A percentile compares a stretch with the other conserved stretches of the same genome.
Conservation (phyloP, 2,113 vertebrate species). For the Colossoma macropomum region DNA sequence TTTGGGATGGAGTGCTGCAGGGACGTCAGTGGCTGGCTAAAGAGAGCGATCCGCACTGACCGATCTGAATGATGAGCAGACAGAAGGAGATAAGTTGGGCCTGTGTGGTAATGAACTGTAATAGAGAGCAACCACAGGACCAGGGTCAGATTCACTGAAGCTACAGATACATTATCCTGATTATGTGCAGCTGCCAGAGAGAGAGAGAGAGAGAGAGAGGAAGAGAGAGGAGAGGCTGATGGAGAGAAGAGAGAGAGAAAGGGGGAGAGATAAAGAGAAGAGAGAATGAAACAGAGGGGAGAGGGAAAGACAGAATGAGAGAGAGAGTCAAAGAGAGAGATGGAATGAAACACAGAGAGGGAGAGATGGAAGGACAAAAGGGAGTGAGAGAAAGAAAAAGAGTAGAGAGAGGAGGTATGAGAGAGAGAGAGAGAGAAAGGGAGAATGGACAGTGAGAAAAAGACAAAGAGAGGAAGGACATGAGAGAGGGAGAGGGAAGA, state of each 20-base stretch:
- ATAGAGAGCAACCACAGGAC: constrained; percentile 15
- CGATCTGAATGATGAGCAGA: constrained; percentile 13
- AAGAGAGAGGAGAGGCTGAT: too few relatives aligned
- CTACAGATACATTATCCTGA: constrained; percentile 41
- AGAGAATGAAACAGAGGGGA: neutral
- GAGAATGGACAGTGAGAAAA: too few relatives aligned
- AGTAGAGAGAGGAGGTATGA: neutral
- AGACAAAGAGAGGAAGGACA: neutral
- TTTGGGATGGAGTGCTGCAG: neutral
- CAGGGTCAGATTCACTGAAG: constrained; percentile 37
- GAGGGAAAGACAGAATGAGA: neutral
- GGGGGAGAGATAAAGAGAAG: neutral
- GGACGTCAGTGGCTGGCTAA: neutral
- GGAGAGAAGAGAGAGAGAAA: constrained; percentile 13
- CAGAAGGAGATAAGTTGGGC: neutral
- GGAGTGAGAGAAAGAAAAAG: too few relatives aligned
- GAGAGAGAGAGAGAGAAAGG: neutral
- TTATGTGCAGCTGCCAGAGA: constrained; percentile 39
- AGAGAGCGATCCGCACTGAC: neutral
- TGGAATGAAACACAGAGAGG: neutral
- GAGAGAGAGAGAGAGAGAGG: neutral
- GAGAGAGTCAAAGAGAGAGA: neutral
- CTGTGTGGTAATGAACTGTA: constrained; percentile 30
- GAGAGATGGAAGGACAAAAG: neutral
- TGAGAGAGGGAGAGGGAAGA: neutral